Evolutionary conservation across 2,113 vertebrate species (phyloP).

Genomic region (Lepus timidus): DNA sequence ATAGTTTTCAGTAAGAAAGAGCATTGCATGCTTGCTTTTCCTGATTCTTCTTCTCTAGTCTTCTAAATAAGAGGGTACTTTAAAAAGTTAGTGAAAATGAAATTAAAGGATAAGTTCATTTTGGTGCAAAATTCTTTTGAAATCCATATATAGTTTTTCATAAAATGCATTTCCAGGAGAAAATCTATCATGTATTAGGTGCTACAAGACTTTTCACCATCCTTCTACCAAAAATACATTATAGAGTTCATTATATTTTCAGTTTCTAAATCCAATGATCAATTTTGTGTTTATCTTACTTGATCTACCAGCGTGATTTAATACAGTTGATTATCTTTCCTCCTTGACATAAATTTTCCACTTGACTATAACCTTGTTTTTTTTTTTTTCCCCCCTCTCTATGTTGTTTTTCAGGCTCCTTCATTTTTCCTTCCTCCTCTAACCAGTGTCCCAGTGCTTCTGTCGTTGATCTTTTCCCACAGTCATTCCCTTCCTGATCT

Average conservation of each 20-base stretch:
- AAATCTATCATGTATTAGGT: neutral
- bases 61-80: neutral
- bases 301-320: neutral
- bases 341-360: neutral
- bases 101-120: too few relatives aligned
- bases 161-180: too few relatives aligned
- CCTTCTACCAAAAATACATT: neutral
- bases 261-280: neutral
- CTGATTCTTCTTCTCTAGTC: neutral
- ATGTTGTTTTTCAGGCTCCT: neutral
- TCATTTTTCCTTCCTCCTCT: conserved; percentile 24
- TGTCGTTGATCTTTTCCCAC: neutral
- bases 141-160: too few relatives aligned
- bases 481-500: neutral
- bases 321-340: neutral
- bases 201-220: neutral
- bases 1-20: too few relatives aligned
- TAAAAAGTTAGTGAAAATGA: too few relatives aligned
- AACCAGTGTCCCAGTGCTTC: neutral
- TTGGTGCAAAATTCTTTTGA: too few relatives aligned
- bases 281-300: neutral
- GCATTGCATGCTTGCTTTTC: neutral
- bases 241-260: neutral
- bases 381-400: neutral
- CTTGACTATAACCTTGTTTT: neutral